Base-by-base conservation (phyloP, 2,113 vertebrate genomes). In the Gyps fulvus region DNA sequence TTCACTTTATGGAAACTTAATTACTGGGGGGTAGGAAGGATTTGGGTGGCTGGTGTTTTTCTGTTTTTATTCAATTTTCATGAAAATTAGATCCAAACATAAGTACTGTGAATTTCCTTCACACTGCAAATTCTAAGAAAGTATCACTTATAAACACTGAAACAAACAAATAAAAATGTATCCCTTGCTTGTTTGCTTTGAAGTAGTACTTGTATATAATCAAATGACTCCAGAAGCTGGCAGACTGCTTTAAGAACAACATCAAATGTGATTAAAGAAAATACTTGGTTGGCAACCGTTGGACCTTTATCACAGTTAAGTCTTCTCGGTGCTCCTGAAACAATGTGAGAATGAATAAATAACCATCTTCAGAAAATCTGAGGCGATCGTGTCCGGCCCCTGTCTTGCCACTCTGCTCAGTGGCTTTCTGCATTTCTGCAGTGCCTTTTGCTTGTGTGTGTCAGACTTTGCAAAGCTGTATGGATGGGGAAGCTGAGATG, bases 101-200 rank as follows among this genome's bases (percentile, higher is more conserved):
- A 92, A 95, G 83, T 77, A 55, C 72, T 11, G 6, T 89, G 63
- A 88, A 88, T 96, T 96, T 95, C 50, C 38, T 94, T 90, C 92
- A 90, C 0, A 9, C 90, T 95, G 67, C 26, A 95, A 92, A 87
- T 94, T 95, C 83, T 83, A 66, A 73, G 74, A 73, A 96, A 96
- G 74, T 88, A 83, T 52, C 36, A 45, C 69, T 96, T 96, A 70
- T 62, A 92, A 95, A 86, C 71, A 89, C n/a, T 78, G 90, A 96
- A 96, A 93, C 77, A 96, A 96, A 93, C 93, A 97, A 96, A 96
- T 79, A 96, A 94, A 95, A 95, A 94, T 4, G 45, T 86, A 93
- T 94, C 78, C 73, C 42, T 79, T 94, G 84, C 79, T 95, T 95
- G 90, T 96, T 96, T 73, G 85, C 93, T 96, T 95, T 96, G 96